These are phyloP conservation scores for Naso thynnoides DNA, from an alignment of 2,797 vertebrate species.

Conservation along the genomic window DNA sequence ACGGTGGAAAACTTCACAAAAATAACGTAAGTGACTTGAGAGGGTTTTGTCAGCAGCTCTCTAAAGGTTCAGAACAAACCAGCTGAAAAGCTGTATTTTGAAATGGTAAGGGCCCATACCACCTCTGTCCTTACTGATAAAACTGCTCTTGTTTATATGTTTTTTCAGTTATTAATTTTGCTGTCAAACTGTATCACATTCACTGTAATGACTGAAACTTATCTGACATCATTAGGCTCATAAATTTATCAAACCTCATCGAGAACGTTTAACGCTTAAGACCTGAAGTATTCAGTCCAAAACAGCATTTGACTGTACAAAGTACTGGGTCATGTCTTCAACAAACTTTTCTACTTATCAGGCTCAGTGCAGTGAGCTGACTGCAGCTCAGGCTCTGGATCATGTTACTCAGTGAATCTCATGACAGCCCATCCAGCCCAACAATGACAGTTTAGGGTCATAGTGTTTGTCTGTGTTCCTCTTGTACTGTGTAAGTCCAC, in stretches of 20 bases:
- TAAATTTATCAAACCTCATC: conserved; percentile 1
- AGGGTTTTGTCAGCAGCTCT: no score
- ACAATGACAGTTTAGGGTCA: conserved; percentile 79
- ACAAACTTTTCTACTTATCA: conserved; percentile 42
- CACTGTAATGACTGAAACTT: background rate
- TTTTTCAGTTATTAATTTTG: background rate
- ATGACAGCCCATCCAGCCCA: conserved; percentile 59
- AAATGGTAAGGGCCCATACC: background rate
- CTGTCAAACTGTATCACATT: background rate
- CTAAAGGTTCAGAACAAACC: no score
- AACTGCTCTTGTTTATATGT: background rate
- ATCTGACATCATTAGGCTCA: background rate
- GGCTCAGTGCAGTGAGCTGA: conserved; percentile 43
- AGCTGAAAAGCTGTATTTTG: background rate
- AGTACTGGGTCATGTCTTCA: conserved; percentile 13
- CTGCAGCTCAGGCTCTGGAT: conserved; percentile 81
- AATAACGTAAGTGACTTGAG: no score
- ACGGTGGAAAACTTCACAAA: no score
- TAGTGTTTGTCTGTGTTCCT: conserved; percentile 57
- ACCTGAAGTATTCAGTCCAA: conserved; percentile 12
- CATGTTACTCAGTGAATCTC: conserved; percentile 44
- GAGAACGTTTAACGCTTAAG: conserved; percentile 19
- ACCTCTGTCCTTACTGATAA: background rate
- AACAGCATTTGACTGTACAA: conserved; percentile 1
- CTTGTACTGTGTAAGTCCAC: conserved; percentile 53